phyloP scores from a whole-genome alignment of 35 echinoderm and acorn worm genomes.

The Ophiothrix spiculata region DNA sequence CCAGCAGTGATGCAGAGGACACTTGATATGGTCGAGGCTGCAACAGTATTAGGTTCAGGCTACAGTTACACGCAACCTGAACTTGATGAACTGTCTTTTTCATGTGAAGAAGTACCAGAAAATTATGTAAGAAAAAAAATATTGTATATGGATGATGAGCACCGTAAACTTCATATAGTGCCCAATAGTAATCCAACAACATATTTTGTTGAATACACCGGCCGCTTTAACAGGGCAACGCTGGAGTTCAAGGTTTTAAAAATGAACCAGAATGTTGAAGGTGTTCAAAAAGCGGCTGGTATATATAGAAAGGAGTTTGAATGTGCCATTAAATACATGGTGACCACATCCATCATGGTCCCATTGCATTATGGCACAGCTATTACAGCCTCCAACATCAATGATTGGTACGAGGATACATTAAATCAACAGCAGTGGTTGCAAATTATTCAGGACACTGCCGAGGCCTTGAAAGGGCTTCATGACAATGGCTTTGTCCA shows the following conservation, averaged over 20 bases:
- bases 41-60: neutral
- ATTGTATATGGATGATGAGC: neutral
- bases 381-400: neutral
- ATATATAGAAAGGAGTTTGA: neutral
- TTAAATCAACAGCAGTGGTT: neutral
- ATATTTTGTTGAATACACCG: neutral
- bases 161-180: neutral
- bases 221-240: neutral
- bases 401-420: neutral
- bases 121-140: neutral
- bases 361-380: neutral
- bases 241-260: neutral
- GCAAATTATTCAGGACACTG: neutral
- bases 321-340: neutral
- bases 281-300: neutral
- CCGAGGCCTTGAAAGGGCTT: neutral
- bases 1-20: neutral
- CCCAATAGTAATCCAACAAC: neutral
- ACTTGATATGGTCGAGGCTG: neutral
- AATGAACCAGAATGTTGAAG: neutral
- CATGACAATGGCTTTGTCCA: neutral
- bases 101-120: neutral
- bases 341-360: neutral
- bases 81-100: neutral
- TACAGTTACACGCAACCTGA: neutral